Percentiles rank a stretch among this genome's conserved stretches.
These are phyloP conservation scores for Mesitornis unicolor DNA, from an alignment of 2,113 vertebrate species.

Conservation along the genomic window DNA sequence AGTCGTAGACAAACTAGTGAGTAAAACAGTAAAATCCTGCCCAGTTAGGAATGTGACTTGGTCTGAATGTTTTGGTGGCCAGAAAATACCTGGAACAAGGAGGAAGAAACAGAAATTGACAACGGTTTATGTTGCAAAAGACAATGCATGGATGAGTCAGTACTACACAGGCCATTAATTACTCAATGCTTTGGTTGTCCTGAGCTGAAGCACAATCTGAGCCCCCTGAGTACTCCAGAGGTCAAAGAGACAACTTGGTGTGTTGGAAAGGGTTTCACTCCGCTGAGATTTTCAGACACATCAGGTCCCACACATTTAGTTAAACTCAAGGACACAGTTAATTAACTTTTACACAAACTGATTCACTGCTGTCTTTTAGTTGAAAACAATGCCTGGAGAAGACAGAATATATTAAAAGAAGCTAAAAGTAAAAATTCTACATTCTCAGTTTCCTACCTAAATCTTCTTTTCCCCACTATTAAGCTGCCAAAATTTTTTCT, in stretches of 20 bases:
- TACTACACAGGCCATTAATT: neutral
- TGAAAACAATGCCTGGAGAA: neutral
- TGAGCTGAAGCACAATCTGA: neutral
- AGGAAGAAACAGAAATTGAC: neutral
- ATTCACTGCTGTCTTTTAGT: neutral
- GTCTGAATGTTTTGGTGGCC: neutral
- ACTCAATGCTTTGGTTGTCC: neutral
- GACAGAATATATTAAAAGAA: neutral
- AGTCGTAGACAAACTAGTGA: neutral
- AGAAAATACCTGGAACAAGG: neutral
- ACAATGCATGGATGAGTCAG: neutral
- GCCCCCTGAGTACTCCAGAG: neutral
- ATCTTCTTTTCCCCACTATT: fast-evolving
- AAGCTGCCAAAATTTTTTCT: neutral
- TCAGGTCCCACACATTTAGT: neutral
- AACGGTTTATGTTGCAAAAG: neutral
- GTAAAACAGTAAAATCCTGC: neutral
- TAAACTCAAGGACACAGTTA: neutral
- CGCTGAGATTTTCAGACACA: neutral
- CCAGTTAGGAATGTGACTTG: neutral
- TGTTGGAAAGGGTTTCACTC: neutral
- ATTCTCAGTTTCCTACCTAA: neutral
- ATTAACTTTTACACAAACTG: neutral
- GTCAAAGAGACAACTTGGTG: neutral
- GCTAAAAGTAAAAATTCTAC: neutral